Evolutionary conservation across 2,888 invertebrate genomes (phyloP).

Genomic region (Deroplatys truncata): DNA sequence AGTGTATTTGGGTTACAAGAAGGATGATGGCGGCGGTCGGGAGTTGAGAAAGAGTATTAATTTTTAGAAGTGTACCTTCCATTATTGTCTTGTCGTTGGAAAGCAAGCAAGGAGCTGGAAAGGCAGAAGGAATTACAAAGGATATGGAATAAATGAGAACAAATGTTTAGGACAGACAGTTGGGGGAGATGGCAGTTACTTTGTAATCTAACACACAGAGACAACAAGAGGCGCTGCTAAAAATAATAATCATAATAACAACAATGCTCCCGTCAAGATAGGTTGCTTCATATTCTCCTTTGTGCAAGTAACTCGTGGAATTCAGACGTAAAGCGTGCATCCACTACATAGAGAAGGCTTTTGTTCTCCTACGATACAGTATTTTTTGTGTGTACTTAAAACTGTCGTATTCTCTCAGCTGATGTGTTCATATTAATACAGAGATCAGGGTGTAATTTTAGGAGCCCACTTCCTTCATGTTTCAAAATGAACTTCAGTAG

Average conservation of each 20-base stretch:
- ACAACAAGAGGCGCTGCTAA: background rate
- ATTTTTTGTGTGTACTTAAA: background rate
- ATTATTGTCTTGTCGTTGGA: background rate
- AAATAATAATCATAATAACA: background rate
- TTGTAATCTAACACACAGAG: background rate
- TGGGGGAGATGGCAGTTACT: background rate
- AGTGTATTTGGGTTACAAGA: background rate
- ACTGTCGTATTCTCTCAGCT: background rate
- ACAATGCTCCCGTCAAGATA: background rate
- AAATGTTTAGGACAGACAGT: background rate
- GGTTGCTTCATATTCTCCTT: background rate
- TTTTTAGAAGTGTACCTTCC: background rate
- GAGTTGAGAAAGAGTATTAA: background rate
- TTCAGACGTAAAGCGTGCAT: background rate
- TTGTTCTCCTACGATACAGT: background rate
- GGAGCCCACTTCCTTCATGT: no score
- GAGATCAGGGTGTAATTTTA: no score
- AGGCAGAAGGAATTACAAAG: background rate
- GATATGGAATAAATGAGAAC: background rate
- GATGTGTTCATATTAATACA: background rate
- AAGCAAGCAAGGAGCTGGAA: background rate
- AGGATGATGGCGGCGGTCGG: background rate
- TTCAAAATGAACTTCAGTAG: no score
- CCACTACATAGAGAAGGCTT: background rate
- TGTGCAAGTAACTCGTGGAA: background rate